Evolutionary conservation across 2,888 invertebrate species (phyloP).

Genomic region (Caradrina kadenii): DNA sequence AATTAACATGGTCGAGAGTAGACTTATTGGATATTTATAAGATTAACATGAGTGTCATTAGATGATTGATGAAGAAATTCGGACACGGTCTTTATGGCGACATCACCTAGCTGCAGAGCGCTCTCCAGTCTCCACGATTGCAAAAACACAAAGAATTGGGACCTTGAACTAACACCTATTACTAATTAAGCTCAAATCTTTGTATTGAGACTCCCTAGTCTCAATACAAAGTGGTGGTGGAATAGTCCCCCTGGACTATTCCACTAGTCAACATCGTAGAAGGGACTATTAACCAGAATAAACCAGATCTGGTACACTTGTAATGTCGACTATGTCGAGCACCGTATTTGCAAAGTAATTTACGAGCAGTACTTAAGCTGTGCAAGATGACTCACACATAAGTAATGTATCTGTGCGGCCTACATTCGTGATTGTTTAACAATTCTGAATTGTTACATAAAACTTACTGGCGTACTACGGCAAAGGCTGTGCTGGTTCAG

Average conservation of each 20-base stretch:
- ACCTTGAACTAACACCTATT: slow-evolving; percentile 51
- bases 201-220: slow-evolving; percentile 19
- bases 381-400: slow-evolving; percentile 47
- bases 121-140: slow-evolving; percentile 9
- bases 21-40: slow-evolving; percentile 1
- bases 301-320: slow-evolving; percentile 45
- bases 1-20: slow-evolving; percentile 2
- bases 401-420: slow-evolving; percentile 49
- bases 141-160: slow-evolving; percentile 8
- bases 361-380: slow-evolving; percentile 50
- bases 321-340: slow-evolving; percentile 38
- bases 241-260: no score
- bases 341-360: slow-evolving; percentile 52
- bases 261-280: slow-evolving; percentile 16
- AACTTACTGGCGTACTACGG: slow-evolving; percentile 8
- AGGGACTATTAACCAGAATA: slow-evolving; percentile 36
- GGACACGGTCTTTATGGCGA: slow-evolving; percentile 11
- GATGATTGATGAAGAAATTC: slow-evolving; percentile 2
- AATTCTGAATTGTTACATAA: slow-evolving; percentile 45
- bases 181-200: slow-evolving; percentile 32
- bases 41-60: slow-evolving; percentile 9
- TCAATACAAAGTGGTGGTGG: no score
- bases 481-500: not conserved
- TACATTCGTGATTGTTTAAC: slow-evolving; percentile 42
- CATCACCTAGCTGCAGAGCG: not conserved